A percentile compares a stretch with the other conserved stretches of the same genome.
These are phyloP conservation scores for Pseudopleuronectes americanus DNA, from an alignment of 2,797 vertebrate genomes.

Conservation along the genomic window DNA sequence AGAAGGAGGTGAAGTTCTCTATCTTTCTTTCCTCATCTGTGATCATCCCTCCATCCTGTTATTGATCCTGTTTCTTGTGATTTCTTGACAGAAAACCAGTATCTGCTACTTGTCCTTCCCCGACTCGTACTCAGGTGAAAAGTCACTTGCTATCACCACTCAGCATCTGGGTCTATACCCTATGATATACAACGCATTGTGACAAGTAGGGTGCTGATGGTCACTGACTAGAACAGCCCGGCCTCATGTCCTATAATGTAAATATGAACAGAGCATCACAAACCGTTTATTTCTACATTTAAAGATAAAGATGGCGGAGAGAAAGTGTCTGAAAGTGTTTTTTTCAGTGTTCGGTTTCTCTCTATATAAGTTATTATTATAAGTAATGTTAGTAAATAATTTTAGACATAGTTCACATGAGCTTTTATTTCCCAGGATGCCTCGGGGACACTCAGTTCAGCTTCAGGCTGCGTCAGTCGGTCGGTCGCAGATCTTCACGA, in stretches of 20 bases:
- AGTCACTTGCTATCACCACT: too few relatives aligned
- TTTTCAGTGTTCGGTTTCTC: too few relatives aligned
- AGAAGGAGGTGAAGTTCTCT: slow-evolving; percentile 89
- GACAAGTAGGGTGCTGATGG: too few relatives aligned
- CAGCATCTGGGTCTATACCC: background rate
- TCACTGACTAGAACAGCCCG: too few relatives aligned
- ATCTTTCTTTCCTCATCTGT: background rate
- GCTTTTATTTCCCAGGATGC: slow-evolving; percentile 82
- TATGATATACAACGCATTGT: too few relatives aligned
- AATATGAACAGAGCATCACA: too few relatives aligned
- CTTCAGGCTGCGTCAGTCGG: slow-evolving; percentile 92
- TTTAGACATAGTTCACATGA: slow-evolving; percentile 20
- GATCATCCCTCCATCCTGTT: background rate
- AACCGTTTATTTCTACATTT: too few relatives aligned
- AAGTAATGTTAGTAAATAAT: background rate
- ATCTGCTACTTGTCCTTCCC: slow-evolving; percentile 97
- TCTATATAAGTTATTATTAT: too few relatives aligned
- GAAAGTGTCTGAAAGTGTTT: too few relatives aligned
- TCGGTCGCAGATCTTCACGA: slow-evolving; percentile 75
- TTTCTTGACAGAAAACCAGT: slow-evolving; percentile 88
- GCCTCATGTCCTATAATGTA: background rate
- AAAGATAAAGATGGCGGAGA: too few relatives aligned
- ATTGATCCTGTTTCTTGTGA: background rate
- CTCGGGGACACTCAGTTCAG: slow-evolving; percentile 97
- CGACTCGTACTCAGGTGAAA: slow-evolving; percentile 94